Conservation (phyloP, 2,113 vertebrate genomes). For the Callospermophilus lateralis region DNA sequence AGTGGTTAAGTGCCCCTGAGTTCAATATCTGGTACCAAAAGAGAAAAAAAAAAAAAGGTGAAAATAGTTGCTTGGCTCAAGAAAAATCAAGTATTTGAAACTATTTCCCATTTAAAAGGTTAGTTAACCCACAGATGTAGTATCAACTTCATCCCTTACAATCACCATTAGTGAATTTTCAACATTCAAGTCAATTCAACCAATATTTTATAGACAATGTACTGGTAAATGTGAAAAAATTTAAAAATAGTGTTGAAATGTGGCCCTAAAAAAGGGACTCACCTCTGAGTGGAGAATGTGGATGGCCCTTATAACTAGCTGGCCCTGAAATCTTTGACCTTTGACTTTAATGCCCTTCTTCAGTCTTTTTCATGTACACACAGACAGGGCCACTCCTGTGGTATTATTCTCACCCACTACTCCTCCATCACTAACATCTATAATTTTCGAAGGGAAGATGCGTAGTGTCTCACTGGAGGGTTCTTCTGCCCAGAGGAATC, state of each 20-base stretch:
- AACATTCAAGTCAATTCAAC: background rate
- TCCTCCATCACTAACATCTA: background rate
- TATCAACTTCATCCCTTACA: background rate
- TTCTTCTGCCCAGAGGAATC: too few relatives aligned
- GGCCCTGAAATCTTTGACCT: background rate
- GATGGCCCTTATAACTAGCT: background rate
- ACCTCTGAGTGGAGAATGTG: background rate
- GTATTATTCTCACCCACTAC: background rate
- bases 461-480: too few relatives aligned
- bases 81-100: background rate
- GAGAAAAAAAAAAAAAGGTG: background rate
- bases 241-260: background rate
- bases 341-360: background rate
- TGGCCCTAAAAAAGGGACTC: background rate
- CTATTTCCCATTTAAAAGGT: background rate
- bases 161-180: background rate
- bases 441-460: too few relatives aligned
- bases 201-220: background rate
- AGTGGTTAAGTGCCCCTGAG: too few relatives aligned
- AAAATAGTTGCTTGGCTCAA: background rate
- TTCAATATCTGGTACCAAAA: too few relatives aligned
- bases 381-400: background rate
- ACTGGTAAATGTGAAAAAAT: background rate
- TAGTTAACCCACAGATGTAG: background rate
- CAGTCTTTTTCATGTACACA: background rate